Base-by-base conservation (phyloP, 37 sponge, comb jelly and placozoan genomes). In the Tethya wilhelma region DNA sequence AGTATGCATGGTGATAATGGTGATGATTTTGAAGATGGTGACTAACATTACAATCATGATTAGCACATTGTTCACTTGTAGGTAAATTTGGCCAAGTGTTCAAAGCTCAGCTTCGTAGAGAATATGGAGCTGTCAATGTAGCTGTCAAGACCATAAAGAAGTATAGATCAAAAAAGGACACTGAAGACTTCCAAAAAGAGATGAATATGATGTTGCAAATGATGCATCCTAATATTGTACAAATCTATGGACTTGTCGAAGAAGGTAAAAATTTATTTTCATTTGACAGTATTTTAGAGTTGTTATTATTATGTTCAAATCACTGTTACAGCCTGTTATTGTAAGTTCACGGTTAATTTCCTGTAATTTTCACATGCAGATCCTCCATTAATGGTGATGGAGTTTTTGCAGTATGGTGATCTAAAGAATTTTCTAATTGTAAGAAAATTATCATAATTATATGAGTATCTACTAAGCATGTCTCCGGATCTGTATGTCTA, bases 331-430 rank as follows among this genome's bases (percentile, higher is more conserved):
- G 20, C 28, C 7, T 60, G 26, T n/a, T n/a, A 12, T 49, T 19
- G 53, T 49, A 14, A 49, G 14, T 14, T 49, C 14, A 9, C 14
- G 9, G 53, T 14, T 49, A 19, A 60, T 60, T n/a, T n/a, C n/a
- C n/a, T n/a, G n/a, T n/a, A n/a, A n/a, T 56, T 44, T 57, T 2
- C 40, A 86, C 84, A 70, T 71, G 77, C 56, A 20, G 33, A 38
- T 0, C 30, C 78, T 0, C 79, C 77, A 4, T 77, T 63, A 74
- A 64, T 92, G 25, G 92, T 92, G 37, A 55, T 92, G 70, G 92
- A 92, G 64, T 92, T 79, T 60, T 73, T 92, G 2, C 65, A 62
- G 8, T 23, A 75, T 72, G 92, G 92, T n/a, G 88, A 92, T 46
- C 77, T 92, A 37, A 87, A 78, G 45, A 17, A 69, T 0, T 92